phyloP scores from a whole-genome alignment of 1,140 invertebrate genomes.

The Drosophila funebris region DNA sequence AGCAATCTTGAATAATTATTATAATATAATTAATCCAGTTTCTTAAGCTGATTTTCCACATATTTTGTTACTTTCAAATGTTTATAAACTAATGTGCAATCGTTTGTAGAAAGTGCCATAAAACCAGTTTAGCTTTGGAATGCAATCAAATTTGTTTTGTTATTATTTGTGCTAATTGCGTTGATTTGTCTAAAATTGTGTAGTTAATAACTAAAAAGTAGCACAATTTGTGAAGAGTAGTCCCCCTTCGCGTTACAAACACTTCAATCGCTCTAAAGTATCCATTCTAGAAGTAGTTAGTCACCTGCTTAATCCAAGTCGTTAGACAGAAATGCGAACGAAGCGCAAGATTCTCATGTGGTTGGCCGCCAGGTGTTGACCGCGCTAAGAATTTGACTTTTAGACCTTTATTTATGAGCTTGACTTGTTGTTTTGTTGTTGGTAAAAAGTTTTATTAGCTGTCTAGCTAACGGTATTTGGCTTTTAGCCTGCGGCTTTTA shows the following conservation, averaged over 20 bases:
- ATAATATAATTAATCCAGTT: no score
- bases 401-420: conserved; percentile 29
- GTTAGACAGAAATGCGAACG: not conserved
- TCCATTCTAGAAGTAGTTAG: not conserved
- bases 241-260: no score
- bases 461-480: conserved; percentile 19
- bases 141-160: not conserved
- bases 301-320: not conserved
- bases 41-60: not conserved
- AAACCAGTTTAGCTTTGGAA: conserved; percentile 7
- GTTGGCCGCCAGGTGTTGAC: not conserved
- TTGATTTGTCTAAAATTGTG: not conserved
- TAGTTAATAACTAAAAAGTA: not conserved
- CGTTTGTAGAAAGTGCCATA: conserved; percentile 23
- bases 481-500: not conserved
- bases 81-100: not conserved
- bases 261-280: not conserved
- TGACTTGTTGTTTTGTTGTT: not conserved
- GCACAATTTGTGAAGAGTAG: no score
- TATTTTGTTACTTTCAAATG: not conserved
- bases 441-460: conserved; percentile 1
- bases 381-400: not conserved
- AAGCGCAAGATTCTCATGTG: not conserved
- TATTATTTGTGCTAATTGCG: not conserved
- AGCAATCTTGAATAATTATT: no score